Base-by-base conservation (phyloP, 1,140 invertebrate genomes). In the Apolygus lucorum region DNA sequence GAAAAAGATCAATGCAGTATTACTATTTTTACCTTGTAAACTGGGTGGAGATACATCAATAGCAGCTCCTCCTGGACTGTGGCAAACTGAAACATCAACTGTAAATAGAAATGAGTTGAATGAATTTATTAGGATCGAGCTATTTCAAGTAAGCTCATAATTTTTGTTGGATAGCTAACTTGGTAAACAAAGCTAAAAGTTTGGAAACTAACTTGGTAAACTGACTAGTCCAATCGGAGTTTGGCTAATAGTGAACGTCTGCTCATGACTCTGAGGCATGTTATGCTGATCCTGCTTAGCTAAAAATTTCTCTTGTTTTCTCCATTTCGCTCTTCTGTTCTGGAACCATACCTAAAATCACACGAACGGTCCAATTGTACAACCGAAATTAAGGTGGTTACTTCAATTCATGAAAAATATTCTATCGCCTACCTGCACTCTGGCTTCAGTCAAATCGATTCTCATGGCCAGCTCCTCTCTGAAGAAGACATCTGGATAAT, bases 401-500 rank as follows among this genome's bases (percentile, higher is more conserved):
- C n/a, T n/a, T n/a, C n/a, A n/a, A n/a, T n/a, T n/a, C n/a, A n/a
- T n/a, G n/a, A n/a, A n/a, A n/a, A n/a, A n/a, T n/a, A n/a, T n/a
- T n/a, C n/a, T n/a, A n/a, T n/a, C n/a, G n/a, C 34, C 17, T 78
- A 90, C 89, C 84, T 98, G 94, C 42, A 98, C 94, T 75, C 95
- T 83, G 0, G 95, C 95, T 81, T 98, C 95, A 0, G 94, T 96
- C 28, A 98, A 80, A 74, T 96, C 93, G 68, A 96, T 95, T 74
- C 90, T 85, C 71, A 91, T 81, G 0, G 91, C 91, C 27, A 93
- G 81, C 75, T 95, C 93, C 75, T 95, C 93, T 25, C 91, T 84
- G 74, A 96, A 96, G 81, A 98, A 97, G 17, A 97, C 95, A 73
- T 92, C 90, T 0, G 92, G 96, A 75, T 98, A 98, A 77, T 98